Percentiles rank a stretch among this genome's conserved stretches.
Conservation (phyloP, 92 coral and sea anemone species). For the Epizoanthus scotinus region DNA sequence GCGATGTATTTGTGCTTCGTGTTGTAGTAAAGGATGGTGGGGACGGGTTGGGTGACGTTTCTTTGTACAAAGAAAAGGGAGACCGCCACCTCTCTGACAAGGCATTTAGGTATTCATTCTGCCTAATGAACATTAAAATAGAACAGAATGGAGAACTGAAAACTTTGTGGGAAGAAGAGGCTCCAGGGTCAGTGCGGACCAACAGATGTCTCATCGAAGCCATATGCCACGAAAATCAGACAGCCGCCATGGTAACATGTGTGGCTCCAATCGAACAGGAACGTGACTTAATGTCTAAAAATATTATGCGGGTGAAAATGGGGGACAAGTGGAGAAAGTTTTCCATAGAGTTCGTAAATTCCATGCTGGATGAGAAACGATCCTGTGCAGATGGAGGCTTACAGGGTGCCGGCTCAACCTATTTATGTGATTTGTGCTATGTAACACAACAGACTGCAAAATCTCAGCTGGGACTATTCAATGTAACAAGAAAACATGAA, state of each 20-base stretch:
- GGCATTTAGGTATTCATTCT: too few species aligned
- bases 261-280: constrained; percentile 41
- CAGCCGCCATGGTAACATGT: constrained; percentile 43
- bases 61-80: constrained; percentile 37
- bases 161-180: constrained; percentile 46
- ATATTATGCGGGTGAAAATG: constrained; percentile 20
- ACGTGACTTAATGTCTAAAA: constrained; percentile 9
- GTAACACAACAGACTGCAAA: constrained; percentile 28
- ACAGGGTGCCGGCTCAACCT: constrained; percentile 51
- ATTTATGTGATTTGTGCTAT: too few species aligned
- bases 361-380: constrained; percentile 47
- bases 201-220: too few species aligned
- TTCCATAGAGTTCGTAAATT: constrained; percentile 32
- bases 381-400: constrained; percentile 45
- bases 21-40: constrained; percentile 47
- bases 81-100: constrained; percentile 20
- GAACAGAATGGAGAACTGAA: constrained; percentile 6
- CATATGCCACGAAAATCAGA: constrained; percentile 43
- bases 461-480: background rate
- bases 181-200: constrained; percentile 40
- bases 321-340: constrained; percentile 38
- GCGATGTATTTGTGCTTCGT: background rate
- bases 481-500: background rate
- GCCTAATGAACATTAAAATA: too few species aligned
- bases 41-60: constrained; percentile 40